Evolutionary conservation across 2,888 invertebrate genomes (phyloP).

Genomic region (Oxytorus armatus): DNA sequence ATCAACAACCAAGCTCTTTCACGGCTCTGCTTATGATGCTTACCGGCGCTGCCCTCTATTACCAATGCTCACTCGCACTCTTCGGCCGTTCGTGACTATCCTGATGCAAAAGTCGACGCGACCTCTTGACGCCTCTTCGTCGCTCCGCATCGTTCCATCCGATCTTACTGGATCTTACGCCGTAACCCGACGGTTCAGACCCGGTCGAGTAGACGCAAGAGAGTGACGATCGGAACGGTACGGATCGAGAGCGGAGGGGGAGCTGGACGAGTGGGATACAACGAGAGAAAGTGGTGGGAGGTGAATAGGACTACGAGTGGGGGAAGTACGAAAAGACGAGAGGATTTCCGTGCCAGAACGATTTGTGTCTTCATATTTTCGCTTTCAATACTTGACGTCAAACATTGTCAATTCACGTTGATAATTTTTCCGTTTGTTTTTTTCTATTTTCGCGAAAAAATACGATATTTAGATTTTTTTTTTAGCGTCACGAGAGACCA

Average conservation of each 20-base stretch:
- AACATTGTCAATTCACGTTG: not conserved
- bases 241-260: conserved; percentile 3
- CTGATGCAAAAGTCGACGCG: conserved; percentile 47
- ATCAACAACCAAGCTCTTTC: conserved; percentile 1
- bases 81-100: conserved; percentile 26
- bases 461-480: not conserved
- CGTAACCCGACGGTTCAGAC: not conserved
- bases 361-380: not conserved
- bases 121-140: conserved; percentile 25
- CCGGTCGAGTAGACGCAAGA: not conserved
- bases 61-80: conserved; percentile 2
- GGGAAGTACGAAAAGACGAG: conserved; percentile 30
- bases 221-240: not conserved
- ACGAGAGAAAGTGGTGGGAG: conserved; percentile 30
- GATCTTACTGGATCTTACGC: conserved; percentile 7
- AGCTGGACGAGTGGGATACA: conserved; percentile 27
- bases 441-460: not conserved
- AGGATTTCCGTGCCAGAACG: not conserved
- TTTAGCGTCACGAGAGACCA: not conserved
- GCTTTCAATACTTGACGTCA: not conserved
- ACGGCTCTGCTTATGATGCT: not conserved
- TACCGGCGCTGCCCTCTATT: conserved; percentile 3
- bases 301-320: conserved; percentile 17
- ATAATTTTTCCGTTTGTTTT: too few relatives aligned
- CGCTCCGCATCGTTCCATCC: conserved; percentile 18